phyloP scores from a whole-genome alignment of 92 coral and sea anemone genomes.

The Chrysogorgia sp. region DNA sequence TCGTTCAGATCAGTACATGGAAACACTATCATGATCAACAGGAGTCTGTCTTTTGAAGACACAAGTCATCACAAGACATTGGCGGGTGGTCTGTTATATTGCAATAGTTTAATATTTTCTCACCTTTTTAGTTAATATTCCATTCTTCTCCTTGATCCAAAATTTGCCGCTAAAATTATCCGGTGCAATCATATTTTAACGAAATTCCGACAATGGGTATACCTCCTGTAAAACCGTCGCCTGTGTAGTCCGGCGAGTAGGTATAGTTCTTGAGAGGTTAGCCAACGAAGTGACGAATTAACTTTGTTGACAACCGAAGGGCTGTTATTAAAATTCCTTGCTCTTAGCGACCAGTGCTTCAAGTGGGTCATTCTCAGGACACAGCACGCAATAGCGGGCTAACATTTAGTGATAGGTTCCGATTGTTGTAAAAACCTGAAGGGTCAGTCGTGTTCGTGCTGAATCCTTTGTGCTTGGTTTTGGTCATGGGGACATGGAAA shows the following conservation, averaged over 20 bases:
- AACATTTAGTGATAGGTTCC: background rate
- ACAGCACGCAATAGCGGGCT: background rate
- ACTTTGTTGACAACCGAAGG: too few species aligned
- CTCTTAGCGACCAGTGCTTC: background rate
- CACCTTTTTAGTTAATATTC: conserved; percentile 21
- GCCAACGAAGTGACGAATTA: background rate
- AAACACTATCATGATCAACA: background rate
- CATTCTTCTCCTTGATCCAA: conserved; percentile 26
- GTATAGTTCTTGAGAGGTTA: too few species aligned
- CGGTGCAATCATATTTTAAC: conserved; percentile 17
- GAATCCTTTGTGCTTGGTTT: too few species aligned
- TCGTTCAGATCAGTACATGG: too few species aligned
- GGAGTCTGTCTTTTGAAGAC: background rate
- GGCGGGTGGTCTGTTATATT: background rate
- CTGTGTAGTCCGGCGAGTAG: too few species aligned
- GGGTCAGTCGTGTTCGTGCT: too few species aligned
- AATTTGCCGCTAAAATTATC: conserved; percentile 5
- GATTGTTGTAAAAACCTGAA: too few species aligned
- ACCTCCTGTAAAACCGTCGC: too few species aligned
- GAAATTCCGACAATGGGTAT: background rate
- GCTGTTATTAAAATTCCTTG: background rate
- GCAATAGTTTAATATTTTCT: background rate
- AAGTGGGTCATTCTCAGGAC: background rate
- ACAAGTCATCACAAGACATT: background rate
- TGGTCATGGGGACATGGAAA: too few species aligned